Evolutionary conservation across 2,888 invertebrate genomes (phyloP).

Genomic region (Amphimallon solstitiale): DNA sequence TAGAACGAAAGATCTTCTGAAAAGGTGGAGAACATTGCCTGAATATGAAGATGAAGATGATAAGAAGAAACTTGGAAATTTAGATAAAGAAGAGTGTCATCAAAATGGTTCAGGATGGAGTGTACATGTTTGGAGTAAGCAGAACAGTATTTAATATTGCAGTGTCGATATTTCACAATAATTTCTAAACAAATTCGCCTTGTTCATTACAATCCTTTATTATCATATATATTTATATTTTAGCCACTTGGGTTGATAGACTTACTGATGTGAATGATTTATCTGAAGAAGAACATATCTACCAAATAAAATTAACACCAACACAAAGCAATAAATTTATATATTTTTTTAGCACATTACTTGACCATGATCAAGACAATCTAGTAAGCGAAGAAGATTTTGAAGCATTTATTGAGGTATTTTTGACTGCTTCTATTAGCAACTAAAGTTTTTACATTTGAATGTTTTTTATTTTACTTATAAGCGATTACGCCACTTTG

Average conservation of each 20-base stretch:
- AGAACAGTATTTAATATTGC: too few species aligned
- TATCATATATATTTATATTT: too few species aligned
- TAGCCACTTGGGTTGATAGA: conserved; percentile 81
- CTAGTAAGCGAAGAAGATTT: conserved; percentile 77
- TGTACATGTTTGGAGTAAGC: conserved; percentile 81
- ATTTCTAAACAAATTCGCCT: too few species aligned
- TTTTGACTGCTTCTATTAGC: background rate
- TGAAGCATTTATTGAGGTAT: conserved; percentile 74
- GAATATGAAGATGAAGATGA: conserved; percentile 65
- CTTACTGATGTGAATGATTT: conserved; percentile 71
- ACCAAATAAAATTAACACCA: conserved; percentile 65
- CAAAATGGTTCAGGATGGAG: conserved; percentile 75
- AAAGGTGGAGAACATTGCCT: conserved; percentile 75
- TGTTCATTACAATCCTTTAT: too few species aligned
- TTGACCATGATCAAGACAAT: conserved; percentile 79
- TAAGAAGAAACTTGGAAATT: conserved; percentile 61
- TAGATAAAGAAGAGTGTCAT: conserved; percentile 58
- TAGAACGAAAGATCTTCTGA: conserved; percentile 77
- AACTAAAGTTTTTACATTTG: background rate
- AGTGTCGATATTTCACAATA: too few species aligned
- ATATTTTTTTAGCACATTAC: conserved; percentile 75
- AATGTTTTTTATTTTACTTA: conserved; percentile 25
- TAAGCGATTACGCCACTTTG: conserved; percentile 76
- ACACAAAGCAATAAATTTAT: conserved; percentile 77
- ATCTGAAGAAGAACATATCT: conserved; percentile 67